phyloP scores from a whole-genome alignment of 1,140 invertebrate genomes.

The Zaprionus kolodkinae region DNA sequence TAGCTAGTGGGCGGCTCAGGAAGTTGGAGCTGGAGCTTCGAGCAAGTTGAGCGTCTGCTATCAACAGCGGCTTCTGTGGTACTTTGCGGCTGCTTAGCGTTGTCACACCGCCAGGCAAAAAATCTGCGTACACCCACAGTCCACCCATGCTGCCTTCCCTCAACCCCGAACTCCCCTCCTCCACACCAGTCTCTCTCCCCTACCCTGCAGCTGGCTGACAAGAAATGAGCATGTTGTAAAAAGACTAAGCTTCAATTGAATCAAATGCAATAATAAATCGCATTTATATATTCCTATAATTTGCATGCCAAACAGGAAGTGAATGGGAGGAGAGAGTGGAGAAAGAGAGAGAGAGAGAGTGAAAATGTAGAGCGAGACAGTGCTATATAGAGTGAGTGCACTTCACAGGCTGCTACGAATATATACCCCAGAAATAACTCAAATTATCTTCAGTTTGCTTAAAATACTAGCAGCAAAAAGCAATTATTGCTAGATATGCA shows the following conservation, averaged over 20 bases:
- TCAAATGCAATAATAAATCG: slow-evolving; percentile 75
- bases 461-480: too few species aligned
- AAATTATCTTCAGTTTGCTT: background rate
- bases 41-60: slow-evolving; percentile 41
- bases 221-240: slow-evolving; percentile 66
- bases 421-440: background rate
- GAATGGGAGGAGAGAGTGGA: background rate
- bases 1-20: too few species aligned
- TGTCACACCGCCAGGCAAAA: slow-evolving; percentile 66
- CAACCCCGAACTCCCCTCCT: background rate
- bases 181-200: too few species aligned
- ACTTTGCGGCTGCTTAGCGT: slow-evolving; percentile 65
- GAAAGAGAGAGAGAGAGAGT: background rate
- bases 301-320: slow-evolving; percentile 53
- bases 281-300: slow-evolving; percentile 70
- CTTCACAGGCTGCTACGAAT: background rate
- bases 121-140: slow-evolving; percentile 32
- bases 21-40: background rate
- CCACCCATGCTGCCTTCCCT: background rate
- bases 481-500: background rate
- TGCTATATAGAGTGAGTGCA: background rate
- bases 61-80: slow-evolving; percentile 56
- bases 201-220: slow-evolving; percentile 1
- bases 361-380: background rate
- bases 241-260: slow-evolving; percentile 66